A percentile compares a stretch with the other conserved stretches of the same genome.
phyloP scores from a whole-genome alignment of 2,888 invertebrate genomes.

The Ashinkailepas kermadecensis region DNA sequence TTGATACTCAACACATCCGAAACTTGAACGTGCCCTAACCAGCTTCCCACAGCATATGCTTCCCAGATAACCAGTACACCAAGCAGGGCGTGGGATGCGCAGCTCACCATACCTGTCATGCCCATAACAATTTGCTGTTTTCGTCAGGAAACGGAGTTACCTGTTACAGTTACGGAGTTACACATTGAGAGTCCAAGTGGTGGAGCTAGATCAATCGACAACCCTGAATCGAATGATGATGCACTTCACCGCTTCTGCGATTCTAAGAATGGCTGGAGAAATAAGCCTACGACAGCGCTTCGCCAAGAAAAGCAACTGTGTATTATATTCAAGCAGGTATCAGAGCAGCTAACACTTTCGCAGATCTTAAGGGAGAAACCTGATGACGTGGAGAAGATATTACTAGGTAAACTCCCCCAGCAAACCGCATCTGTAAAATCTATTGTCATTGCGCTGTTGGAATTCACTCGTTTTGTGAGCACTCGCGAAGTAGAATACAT shows the following conservation, averaged over 20 bases:
- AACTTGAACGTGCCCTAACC: no score
- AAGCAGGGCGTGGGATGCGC: no score
- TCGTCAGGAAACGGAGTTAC: neutral
- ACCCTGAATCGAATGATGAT: neutral
- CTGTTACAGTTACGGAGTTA: no score
- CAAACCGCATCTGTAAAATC: neutral
- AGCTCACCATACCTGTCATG: no score
- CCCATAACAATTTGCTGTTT: neutral
- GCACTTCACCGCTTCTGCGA: neutral
- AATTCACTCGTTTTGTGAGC: neutral
- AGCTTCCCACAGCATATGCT: no score
- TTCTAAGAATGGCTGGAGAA: neutral
- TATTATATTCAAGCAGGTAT: neutral
- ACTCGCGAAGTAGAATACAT: neutral
- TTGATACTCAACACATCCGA: no score
- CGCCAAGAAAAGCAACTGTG: neutral
- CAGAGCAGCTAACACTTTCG: neutral
- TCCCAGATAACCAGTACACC: no score
- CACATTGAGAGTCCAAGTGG: neutral
- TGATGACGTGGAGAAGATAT: neutral
- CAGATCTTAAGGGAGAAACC: neutral
- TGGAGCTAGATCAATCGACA: neutral
- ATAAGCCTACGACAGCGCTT: neutral
- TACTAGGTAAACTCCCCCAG: neutral
- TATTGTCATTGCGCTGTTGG: neutral